Base-by-base conservation (phyloP, 2,888 invertebrate genomes). In the Tetragonisca angustula region DNA sequence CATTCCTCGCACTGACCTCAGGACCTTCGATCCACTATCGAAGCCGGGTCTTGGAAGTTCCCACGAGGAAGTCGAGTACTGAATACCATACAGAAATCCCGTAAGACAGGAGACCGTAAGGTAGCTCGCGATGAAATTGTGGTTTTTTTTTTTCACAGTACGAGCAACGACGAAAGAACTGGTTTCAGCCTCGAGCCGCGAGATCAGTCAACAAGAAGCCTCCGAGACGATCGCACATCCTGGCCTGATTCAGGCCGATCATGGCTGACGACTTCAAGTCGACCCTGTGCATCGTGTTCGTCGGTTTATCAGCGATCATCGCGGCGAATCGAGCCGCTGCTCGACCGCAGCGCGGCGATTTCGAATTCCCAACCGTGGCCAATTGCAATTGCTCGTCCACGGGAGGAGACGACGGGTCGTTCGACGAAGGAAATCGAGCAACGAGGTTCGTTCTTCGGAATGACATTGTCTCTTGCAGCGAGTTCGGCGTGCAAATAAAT, bases 71-170 rank as follows among this genome's bases (percentile, higher is more conserved):
- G 36, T 43, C 50, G 65, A 78, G 75, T 76, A 75, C 70, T 59
- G 68, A 85, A 85, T 67, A 79, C 81, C 81, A 61, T 59, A 56
- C 68, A 64, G 74, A 78, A 84, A 86, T 89, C 84, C 90, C 88
- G 90, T 90, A 90, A 84, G 76, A 68, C n/a, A 9, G 43, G 6
- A 36, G 70, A 52, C 81, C 72, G 74, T 70, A 75, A 70, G 83
- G 83, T 88, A 84, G 24, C 72, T 83, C 87, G 43, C 84, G 88
- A 87, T 83, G 88, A 89, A 90, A 91, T 86, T 81, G 84, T 83
- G 78, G 77, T 88, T 82, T 87, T 89, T 91, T 88, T 88, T 82
- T 87, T 89, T 91, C 88, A 78, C 83, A 68, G 32, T 84, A 83
- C 72, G 65, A 72, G n/a, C 69, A 84, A 83, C 79, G 81, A 78